Percentiles rank a stretch among this genome's conserved stretches.
Conservation (phyloP, 2,888 invertebrate genomes). For the Pinctada fucata region DNA sequence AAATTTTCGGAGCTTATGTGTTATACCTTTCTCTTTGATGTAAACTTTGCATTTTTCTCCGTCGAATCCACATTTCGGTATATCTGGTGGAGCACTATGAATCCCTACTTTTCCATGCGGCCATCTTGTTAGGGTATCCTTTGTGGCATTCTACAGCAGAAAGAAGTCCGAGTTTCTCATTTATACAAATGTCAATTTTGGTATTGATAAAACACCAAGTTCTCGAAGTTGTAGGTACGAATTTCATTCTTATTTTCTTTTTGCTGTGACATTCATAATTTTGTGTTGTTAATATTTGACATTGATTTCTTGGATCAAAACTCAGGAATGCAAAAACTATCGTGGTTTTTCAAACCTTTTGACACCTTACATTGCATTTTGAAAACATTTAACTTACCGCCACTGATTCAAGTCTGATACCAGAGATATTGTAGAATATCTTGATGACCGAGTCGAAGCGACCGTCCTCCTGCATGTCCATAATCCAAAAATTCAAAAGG, state of each 20-base stretch:
- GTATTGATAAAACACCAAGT: neutral
- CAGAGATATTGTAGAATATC: conserved; percentile 47
- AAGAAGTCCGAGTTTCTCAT: too few species aligned
- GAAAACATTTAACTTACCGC: too few species aligned
- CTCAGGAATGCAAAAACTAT: too few species aligned
- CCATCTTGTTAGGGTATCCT: conserved; percentile 46
- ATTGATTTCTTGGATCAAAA: too few species aligned
- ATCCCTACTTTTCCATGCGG: conserved; percentile 51
- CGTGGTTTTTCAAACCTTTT: too few species aligned
- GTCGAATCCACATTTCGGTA: conserved; percentile 91
- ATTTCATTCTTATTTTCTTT: too few species aligned
- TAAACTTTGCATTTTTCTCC: conserved; percentile 86
- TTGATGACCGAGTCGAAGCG: conserved; percentile 56
- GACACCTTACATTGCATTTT: too few species aligned
- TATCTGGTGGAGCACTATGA: conserved; percentile 85
- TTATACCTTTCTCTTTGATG: conserved; percentile 18
- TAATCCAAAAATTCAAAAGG: conserved; percentile 63
- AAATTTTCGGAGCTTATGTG: too few species aligned
- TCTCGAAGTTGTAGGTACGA: conserved; percentile 1
- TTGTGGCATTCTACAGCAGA: neutral
- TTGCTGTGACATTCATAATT: too few species aligned
- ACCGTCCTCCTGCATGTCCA: conserved; percentile 67
- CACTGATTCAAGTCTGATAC: conserved; percentile 23
- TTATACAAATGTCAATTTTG: too few species aligned
- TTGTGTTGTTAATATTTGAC: too few species aligned